Base-by-base conservation (phyloP, 2,888 invertebrate genomes). In the Trachelus tabidus region DNA sequence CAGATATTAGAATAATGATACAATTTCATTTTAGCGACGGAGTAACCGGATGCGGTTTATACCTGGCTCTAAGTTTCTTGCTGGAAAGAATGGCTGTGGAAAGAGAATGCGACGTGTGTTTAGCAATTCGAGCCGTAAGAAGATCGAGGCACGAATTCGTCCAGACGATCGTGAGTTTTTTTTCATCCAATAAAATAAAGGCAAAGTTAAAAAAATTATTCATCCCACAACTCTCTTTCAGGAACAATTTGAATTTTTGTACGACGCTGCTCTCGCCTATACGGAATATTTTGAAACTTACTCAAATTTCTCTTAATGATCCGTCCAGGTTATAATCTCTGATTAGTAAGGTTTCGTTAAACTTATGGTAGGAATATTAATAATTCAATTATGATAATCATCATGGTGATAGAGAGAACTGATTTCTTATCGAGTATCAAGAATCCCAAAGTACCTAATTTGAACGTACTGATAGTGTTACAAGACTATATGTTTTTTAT, bases 71-170 rank as follows among this genome's bases (percentile, higher is more conserved):
- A 79, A 89, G 90, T 23, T 92, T 92, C 80, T 79, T 93, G 12
- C 88, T 93, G 31, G 93, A 93, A 81, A 92, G 92, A 86, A 93
- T 93, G 85, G 91, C 92, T 78, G 83, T 92, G 12, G 93, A 93
- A 84, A 92, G 92, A 68, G 89, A 91, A 78, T 92, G 93, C 80
- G 93, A 93, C 81, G 92, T 93, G 33, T 92, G 92, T 78, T 89
- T 92, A 77, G 92, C 92, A 3, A 92, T 93, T 12, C 87, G 92
- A 75, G 90, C 87, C 31, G 87, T 93, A n/a, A 87, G 93, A 77
- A 90, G 90, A 79, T 92, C 91, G 69, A 89, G 93, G 75, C 88
- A 89, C 68, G 89, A 92, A 79, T 92, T 92, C 82, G 85, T 92
- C 15, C 84, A 83, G 40, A 83, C 89, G 15, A 71, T 88, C 84